Conservation (phyloP, 2,113 vertebrate genomes). For the Pardalotus punctatus region DNA sequence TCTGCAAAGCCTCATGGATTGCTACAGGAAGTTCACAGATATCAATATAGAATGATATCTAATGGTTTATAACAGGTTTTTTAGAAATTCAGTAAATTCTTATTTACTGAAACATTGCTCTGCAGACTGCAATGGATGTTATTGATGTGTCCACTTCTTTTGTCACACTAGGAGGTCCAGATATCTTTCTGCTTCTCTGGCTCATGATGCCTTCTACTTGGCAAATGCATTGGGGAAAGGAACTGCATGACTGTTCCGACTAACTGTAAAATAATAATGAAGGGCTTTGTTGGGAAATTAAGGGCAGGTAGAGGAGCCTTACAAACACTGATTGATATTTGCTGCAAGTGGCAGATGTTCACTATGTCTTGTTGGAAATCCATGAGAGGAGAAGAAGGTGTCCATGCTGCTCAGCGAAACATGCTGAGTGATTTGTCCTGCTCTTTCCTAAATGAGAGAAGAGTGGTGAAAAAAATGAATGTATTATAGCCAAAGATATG, state of each 20-base stretch:
- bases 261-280: slow-evolving; percentile 7
- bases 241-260: background rate
- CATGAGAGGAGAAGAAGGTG: background rate
- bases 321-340: background rate
- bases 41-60: background rate
- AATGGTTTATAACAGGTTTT: background rate
- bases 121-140: background rate
- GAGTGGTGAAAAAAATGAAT: background rate
- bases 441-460: background rate
- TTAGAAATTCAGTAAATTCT: background rate
- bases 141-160: background rate
- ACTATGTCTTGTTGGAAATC: background rate
- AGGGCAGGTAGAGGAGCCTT: background rate
- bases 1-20: background rate
- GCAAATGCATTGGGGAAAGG: background rate
- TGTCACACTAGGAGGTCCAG: background rate
- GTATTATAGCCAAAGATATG: background rate
- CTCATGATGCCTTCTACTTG: background rate
- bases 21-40: background rate
- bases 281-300: slow-evolving; percentile 8
- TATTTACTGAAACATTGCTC: background rate
- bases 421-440: background rate
- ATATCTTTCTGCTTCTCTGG: background rate
- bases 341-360: background rate
- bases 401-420: background rate